Percentiles rank a stretch among this genome's conserved stretches.
Conservation (phyloP, 2,888 invertebrate species). For the Entomobrya multifasciata region DNA sequence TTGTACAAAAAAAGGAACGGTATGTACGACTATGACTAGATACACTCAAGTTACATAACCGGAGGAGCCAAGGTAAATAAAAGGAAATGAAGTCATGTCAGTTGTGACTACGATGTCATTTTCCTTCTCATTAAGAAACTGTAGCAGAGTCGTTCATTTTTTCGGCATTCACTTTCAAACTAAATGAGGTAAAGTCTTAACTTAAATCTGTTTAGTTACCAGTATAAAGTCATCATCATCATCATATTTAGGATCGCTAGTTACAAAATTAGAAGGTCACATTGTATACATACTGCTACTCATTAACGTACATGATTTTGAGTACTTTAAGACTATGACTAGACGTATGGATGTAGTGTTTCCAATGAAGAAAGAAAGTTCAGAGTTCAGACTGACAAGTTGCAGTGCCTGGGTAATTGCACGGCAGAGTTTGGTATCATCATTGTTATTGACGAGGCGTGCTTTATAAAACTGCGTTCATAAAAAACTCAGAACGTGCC, state of each 20-base stretch:
- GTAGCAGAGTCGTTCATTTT: conserved; percentile 18
- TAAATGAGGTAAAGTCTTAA: conserved; percentile 46
- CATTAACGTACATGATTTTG: background rate
- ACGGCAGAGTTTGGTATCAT: background rate
- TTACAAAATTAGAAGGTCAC: no score
- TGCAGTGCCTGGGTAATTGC: conserved; percentile 13
- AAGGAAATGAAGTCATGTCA: conserved; percentile 33
- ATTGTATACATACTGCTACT: no score
- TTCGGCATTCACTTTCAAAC: conserved; percentile 11
- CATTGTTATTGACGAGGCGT: conserved; percentile 31
- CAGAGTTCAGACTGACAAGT: conserved; percentile 3
- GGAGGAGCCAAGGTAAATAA: conserved; percentile 17
- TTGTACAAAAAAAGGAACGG: background rate
- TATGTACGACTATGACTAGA: background rate
- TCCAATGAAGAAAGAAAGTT: background rate
- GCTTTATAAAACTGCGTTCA: conserved; percentile 5
- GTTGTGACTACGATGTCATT: conserved; percentile 35
- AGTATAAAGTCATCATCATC: conserved; percentile 30
- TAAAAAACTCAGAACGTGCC: background rate
- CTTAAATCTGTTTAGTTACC: conserved; percentile 34
- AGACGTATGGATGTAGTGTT: no score
- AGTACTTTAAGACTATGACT: background rate
- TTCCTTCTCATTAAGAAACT: conserved; percentile 43
- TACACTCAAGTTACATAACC: background rate
- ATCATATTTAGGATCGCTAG: no score